Evolutionary conservation across 2,113 vertebrate genomes (phyloP), one percentile per base, ranked within the genome.

Genomic region (Dermatemys mawii): DNA sequence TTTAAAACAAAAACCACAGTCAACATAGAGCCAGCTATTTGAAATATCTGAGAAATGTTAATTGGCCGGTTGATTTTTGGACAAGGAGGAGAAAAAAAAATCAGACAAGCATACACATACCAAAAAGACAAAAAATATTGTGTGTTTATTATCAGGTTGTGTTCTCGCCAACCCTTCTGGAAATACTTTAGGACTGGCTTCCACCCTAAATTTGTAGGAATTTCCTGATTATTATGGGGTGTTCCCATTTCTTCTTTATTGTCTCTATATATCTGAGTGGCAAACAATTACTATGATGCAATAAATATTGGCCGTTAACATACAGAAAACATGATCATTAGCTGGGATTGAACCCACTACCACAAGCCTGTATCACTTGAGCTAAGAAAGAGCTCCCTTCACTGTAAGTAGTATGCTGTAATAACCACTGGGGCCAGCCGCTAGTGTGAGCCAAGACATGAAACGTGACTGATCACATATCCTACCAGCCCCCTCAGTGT

Each of bases 141-240:
- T 44, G 38, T 44, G 11, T 41, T 76, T 67, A 13, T 6, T 89
- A 89, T 87, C 54, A 84, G 81, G 85, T 46, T 87, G 80, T 79
- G 44, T 46, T 67, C 38, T 97, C 95, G 87, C 91, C 93, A 95
- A 57, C 48, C 81, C 32, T 95, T 97, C 96, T 97, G 95, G 96
- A 96, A 98, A 89, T 90, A 19, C 82, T 97, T 97, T 96, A 82
- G 81, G 89, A 80, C 60, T 96, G 94, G 93, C 95, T 90, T 80
- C 60, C 60, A 83, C 70, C 78, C 44, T 94, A 80, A 88, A 78
- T 96, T 83, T 94, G 70, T 86, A 96, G 89, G 95, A 97, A 95
- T 97, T 96, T 96, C 92, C 79, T 89, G 90, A 87, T 96, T 78
- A 55, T 94, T 95, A 60, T 87, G 46, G 26, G 19, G 76, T 91